Base-by-base conservation (phyloP, 2,797 vertebrate species). In the Muscicapa striata region DNA sequence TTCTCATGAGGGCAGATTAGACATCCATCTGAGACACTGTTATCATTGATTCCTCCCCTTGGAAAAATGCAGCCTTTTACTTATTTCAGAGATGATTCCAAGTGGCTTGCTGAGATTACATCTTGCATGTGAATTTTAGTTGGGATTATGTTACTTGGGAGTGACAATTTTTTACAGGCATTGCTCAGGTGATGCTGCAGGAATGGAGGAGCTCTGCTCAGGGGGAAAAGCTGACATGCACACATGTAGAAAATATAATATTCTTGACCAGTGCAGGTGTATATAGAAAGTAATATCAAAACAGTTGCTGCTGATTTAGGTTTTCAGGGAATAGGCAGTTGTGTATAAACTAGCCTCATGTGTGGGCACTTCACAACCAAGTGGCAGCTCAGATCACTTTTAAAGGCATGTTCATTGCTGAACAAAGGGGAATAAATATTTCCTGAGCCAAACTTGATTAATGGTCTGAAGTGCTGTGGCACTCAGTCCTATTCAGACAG, bases 101-200 rank as follows among this genome's bases (percentile, higher is more conserved):
- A 98, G 96, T 96, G 95, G 57, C 89, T 98, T 96, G 97, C 97
- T 21, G 64, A 97, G 97, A 98, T 98, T 97, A 95, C 84, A 98
- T 98, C 94, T 98, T 94, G 74, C 81, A 87, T 70, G 93, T 96
- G 97, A 97, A 94, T 97, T 97, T 98, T 92, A 92, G 87, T 85
- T 79, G 94, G 91, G 93, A 86, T 98, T 96, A 72, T 74, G 78
- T 97, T 98, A 84, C 97, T 46, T 84, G 72, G 87, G 77, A 92
- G 93, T 94, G 96, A 97, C 93, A 94, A 29, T 94, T 96, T 97
- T 97, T 96, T 97, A 87, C 89, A 95, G 94, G 89, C 87, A 86
- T 72, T 92, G 89, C 93, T 96, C 75, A 97, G 91, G 83, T 85
- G 90, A 76, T 89, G 92, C 89, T 75, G 52, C 76, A 89, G 94